Percentiles rank a stretch among this genome's conserved stretches.
phyloP scores from a whole-genome alignment of 2,797 vertebrate genomes.

The Micropoecilia bifurca region DNA sequence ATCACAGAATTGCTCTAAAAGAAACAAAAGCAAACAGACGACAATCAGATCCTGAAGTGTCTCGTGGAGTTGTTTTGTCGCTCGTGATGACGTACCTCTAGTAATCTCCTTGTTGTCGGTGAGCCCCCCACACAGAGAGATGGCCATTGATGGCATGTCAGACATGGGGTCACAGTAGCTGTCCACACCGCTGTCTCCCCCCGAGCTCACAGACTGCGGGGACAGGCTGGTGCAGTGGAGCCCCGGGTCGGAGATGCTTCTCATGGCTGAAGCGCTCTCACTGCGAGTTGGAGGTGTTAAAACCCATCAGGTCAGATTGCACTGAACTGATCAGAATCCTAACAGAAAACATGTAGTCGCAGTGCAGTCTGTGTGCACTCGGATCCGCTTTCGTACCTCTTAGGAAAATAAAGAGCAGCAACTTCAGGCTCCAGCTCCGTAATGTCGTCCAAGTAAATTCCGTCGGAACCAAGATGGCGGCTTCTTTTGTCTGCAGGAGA shows the following conservation, averaged over 20 bases:
- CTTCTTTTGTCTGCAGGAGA: slow-evolving; percentile 88
- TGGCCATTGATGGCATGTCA: slow-evolving; percentile 90
- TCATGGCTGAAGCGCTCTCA: slow-evolving; percentile 71
- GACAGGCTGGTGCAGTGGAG: slow-evolving; percentile 86
- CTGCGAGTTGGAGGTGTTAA: slow-evolving; percentile 59
- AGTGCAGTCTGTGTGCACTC: not conserved
- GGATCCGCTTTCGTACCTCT: slow-evolving; percentile 82
- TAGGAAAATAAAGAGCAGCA: slow-evolving; percentile 96
- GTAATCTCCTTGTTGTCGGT: slow-evolving; percentile 92
- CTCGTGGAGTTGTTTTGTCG: not conserved
- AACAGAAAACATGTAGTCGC: no score
- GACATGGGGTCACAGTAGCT: slow-evolving; percentile 88
- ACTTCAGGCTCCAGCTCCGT: slow-evolving; percentile 94
- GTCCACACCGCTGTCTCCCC: slow-evolving; percentile 93
- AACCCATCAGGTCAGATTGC: not conserved
- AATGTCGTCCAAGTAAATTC: slow-evolving; percentile 96
- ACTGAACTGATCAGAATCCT: not conserved
- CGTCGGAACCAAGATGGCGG: slow-evolving; percentile 93
- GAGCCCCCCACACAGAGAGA: slow-evolving; percentile 96
- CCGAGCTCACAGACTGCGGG: slow-evolving; percentile 90
- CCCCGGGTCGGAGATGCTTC: slow-evolving; percentile 73
- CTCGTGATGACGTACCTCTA: slow-evolving; percentile 77
- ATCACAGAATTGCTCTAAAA: slow-evolving; percentile 84
- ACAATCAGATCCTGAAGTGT: not conserved
- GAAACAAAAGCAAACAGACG: not conserved